Base-by-base conservation (phyloP, 2,888 invertebrate genomes). In the Polyommatus icarus region DNA sequence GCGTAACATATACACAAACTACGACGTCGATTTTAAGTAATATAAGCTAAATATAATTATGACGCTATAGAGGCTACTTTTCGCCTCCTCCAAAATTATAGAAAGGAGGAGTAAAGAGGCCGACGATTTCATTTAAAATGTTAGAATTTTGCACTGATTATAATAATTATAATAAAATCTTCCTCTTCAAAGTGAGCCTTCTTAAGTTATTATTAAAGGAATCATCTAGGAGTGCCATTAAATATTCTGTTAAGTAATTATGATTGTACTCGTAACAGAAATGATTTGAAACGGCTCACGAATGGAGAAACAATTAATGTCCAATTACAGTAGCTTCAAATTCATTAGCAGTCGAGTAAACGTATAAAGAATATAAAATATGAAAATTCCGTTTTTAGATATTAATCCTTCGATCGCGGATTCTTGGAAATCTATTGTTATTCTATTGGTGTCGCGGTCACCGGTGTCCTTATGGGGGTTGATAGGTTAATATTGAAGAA, bases 191-290 rank as follows among this genome's bases (percentile, higher is more conserved):
- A 67, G 29, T 67, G 24, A 15, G 32, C 12, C 15, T 20, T 2
- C 18, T 67, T 67, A 24, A 67, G 61, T 24, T 7, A 61, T 24
- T 7, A 61, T 24, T 61, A 24, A 67, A 67, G 15, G 12, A 29
- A 67, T 32, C 67, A 29, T 29, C 67, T 67, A 32, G 15, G 20
- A 67, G 4, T 15, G 12, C 67, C 67, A 67, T 67, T 67, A 29
- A 67, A 67, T 29, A 67, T 67, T 29, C 29, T 67, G 67, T 67
- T 15, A 67, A 61, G 61, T 67, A 29, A 24, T 67, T 20, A 61
- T 67, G 24, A 61, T 20, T 61, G 12, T n/a, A n/a, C n/a, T n/a
- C n/a, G n/a, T 24, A 61, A 67, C 15, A 32, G 29, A 32, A 67
- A 67, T 67, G 6, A 67, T 29, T 67, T 67, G 15, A 5, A 67